Evolutionary conservation across 1,140 invertebrate genomes (phyloP), one percentile per base, ranked within the genome.

Genomic region (Drosophila funebris): DNA sequence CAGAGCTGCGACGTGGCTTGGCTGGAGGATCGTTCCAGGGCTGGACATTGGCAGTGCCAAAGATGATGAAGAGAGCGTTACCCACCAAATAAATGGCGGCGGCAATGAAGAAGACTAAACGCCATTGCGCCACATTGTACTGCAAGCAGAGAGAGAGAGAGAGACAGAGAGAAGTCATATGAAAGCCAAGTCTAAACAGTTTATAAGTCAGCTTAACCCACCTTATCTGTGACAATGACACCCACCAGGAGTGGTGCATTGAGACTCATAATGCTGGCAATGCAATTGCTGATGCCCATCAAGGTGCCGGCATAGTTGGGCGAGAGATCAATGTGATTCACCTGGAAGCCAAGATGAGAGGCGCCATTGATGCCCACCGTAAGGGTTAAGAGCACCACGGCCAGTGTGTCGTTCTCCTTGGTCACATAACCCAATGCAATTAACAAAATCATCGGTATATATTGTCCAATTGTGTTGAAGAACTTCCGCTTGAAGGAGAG

Each of bases 231-330:
- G 1, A 96, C 92, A 9, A 96, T 92, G 8, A 93, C 79, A 2
- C 94, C 93, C 11, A 94, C 93, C 1, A 94, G 81, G 3, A 94
- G 90, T 0, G 96, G 96, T 22, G 94, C 94, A 16, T 95, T 82
- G 39, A 96, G 95, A 7, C 94, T 94, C 48, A 94, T 93, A 5
- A 95, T 83, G 64, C 96, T 96, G 1, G 95, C 94, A 22, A 94
- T 91, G 24, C 94, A 95, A 90, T 96, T 97, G 37, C 95, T 95
- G 24, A 97, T 92, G 18, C 96, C 80, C 50, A 82, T 66, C 14
- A 96, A 78, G 1, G 94, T 94, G 14, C 96, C 96, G 0, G 95
- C 94, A 78, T 94, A 96, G 81, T 96, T 96, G 0, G 96, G 95
- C 6, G 95, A 93, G 68, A 96, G 93, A 90, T 96, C 96, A 70